Conservation (phyloP, 2,888 invertebrate genomes). For the Chymomyza procnemis region DNA sequence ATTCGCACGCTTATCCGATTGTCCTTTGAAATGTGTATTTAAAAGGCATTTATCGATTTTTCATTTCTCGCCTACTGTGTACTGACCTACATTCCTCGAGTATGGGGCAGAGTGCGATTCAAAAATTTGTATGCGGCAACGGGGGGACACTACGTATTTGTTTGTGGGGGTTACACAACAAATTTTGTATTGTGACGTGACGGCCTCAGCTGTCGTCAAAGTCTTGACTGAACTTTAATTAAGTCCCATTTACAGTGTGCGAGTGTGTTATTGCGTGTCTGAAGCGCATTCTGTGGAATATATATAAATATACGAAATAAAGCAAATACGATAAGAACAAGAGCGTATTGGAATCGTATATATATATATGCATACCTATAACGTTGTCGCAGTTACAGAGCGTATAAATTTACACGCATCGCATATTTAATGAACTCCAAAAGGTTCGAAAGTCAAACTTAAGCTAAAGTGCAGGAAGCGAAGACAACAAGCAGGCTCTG, state of each 20-base stretch:
- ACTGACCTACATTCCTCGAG: constrained; percentile 58
- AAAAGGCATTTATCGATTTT: constrained; percentile 4
- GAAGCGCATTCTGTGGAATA: constrained; percentile 36
- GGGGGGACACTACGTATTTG: too few species aligned
- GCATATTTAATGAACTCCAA: constrained; percentile 1
- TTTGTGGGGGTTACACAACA: constrained; percentile 37
- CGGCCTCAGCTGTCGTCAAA: not conserved
- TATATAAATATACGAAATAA: constrained; percentile 52
- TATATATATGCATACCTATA: too few species aligned
- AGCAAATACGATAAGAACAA: constrained; percentile 16
- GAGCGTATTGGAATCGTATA: not conserved
- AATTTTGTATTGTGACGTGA: constrained; percentile 50
- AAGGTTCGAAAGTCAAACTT: not conserved
- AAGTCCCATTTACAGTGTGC: constrained; percentile 24
- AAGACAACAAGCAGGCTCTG: not conserved
- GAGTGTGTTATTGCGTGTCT: constrained; percentile 42
- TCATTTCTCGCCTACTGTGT: not conserved
- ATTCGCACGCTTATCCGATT: not conserved
- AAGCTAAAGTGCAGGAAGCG: not conserved
- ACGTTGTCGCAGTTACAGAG: not conserved
- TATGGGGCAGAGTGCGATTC: not conserved
- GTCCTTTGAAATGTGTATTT: not conserved
- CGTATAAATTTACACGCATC: constrained; percentile 54
- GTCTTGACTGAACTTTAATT: constrained; percentile 50
- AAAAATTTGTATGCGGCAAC: not conserved